Percentiles rank a stretch among this genome's conserved stretches.
These are phyloP conservation scores for human DNA, from an alignment of 2,113 vertebrate species.

Conservation along the genomic window DNA sequence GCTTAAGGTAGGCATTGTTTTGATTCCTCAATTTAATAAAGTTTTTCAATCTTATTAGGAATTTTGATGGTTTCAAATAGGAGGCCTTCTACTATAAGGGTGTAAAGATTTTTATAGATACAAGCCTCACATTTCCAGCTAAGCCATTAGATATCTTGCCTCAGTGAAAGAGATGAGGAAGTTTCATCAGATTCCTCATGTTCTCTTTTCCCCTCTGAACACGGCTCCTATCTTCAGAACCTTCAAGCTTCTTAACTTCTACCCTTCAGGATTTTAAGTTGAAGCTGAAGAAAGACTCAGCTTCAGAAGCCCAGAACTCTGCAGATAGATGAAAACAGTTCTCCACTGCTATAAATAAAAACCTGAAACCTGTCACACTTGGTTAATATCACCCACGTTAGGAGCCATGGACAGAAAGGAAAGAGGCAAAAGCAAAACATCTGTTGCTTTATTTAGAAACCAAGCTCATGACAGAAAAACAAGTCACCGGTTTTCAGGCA, in stretches of 20 bases:
- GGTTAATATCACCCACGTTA: conserved; percentile 82
- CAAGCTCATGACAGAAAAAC: conserved; percentile 66
- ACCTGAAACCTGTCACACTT: conserved; percentile 82
- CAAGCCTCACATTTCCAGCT: background rate
- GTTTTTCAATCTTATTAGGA: background rate
- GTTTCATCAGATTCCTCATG: background rate
- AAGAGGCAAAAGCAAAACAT: conserved; percentile 74
- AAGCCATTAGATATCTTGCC: background rate
- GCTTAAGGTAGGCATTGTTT: background rate
- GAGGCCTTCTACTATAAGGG: background rate
- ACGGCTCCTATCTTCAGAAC: background rate
- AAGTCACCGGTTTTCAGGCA: conserved; percentile 67
- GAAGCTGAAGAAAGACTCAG: conserved; percentile 1
- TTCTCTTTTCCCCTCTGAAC: background rate
- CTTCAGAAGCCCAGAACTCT: conserved; percentile 11
- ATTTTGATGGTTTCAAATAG: background rate
- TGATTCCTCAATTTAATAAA: background rate
- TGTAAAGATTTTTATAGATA: background rate
- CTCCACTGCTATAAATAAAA: conserved; percentile 80
- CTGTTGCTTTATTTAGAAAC: conserved; percentile 85
- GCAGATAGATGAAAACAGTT: conserved; percentile 70
- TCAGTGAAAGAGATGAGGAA: background rate
- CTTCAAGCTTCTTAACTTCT: background rate
- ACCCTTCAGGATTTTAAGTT: conserved; percentile 13
- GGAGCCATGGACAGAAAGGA: conserved; percentile 74